Conservation (phyloP, 2,113 vertebrate genomes). For the Seriola dumerili region DNA sequence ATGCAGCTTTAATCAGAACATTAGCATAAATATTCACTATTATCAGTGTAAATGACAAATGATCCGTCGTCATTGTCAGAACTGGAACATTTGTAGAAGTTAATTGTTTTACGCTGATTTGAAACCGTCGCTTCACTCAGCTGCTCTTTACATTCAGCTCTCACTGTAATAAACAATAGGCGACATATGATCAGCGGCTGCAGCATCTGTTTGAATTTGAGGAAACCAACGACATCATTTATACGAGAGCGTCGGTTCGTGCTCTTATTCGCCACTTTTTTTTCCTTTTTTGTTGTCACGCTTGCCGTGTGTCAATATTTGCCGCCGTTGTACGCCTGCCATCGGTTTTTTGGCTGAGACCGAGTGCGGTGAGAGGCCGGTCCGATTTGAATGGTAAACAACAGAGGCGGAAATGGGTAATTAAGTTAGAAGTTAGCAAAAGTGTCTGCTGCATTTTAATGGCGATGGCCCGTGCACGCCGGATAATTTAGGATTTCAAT, state of each 20-base stretch:
- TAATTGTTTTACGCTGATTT: slow-evolving; percentile 16
- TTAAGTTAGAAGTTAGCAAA: slow-evolving; percentile 73
- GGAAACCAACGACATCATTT: slow-evolving; percentile 1
- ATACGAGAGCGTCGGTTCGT: not conserved
- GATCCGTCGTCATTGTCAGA: slow-evolving; percentile 17
- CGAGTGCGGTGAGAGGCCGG: slow-evolving; percentile 54
- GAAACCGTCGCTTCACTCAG: not conserved
- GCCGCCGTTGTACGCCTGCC: slow-evolving; percentile 9
- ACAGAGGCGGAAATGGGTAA: slow-evolving; percentile 62
- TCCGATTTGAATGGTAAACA: slow-evolving; percentile 53
- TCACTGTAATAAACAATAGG: slow-evolving; percentile 6
- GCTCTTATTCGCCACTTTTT: slow-evolving; percentile 1
- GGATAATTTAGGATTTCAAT: slow-evolving; percentile 62
- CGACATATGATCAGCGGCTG: slow-evolving; percentile 21
- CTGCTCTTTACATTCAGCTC: slow-evolving; percentile 17
- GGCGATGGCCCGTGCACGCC: slow-evolving; percentile 30
- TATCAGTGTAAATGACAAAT: slow-evolving; percentile 26
- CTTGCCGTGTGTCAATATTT: slow-evolving; percentile 55
- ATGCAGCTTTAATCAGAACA: not conserved
- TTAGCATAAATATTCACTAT: not conserved
- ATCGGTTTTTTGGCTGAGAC: slow-evolving; percentile 46
- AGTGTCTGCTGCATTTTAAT: slow-evolving; percentile 67
- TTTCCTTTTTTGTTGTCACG: slow-evolving; percentile 12
- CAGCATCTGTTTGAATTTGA: slow-evolving; percentile 40
- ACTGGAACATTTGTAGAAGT: slow-evolving; percentile 8